Percentiles rank a stretch among this genome's conserved stretches.
These are phyloP conservation scores for crab-eating macaque (Macaca fascicularis) DNA, from an alignment of 2,113 vertebrate species.

Conservation along the genomic window T2T-MFA8v1.1 NC_088388.1:8378001-8378500, in stretches of 20 bases:
- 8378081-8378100: background rate
- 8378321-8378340: background rate
- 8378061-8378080: background rate
- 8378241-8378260: accelerated
- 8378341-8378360: background rate
- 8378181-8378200: background rate
- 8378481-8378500: background rate
- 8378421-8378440: background rate
- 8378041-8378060: background rate
- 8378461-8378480: no score
- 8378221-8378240: background rate
- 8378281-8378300: background rate
- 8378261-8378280: background rate
- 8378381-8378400: conserved; percentile 63
- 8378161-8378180: background rate
- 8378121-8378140: background rate
- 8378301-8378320: conserved; percentile 35
- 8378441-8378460: background rate
- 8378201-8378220: background rate
- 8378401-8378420: accelerated
- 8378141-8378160: background rate
- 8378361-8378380: conserved; percentile 60
- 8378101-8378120: background rate
- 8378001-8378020: background rate
- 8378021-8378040: background rate